Evolutionary conservation across 2,113 vertebrate genomes (phyloP).

Genomic region (Oceanodroma tethys): DNA sequence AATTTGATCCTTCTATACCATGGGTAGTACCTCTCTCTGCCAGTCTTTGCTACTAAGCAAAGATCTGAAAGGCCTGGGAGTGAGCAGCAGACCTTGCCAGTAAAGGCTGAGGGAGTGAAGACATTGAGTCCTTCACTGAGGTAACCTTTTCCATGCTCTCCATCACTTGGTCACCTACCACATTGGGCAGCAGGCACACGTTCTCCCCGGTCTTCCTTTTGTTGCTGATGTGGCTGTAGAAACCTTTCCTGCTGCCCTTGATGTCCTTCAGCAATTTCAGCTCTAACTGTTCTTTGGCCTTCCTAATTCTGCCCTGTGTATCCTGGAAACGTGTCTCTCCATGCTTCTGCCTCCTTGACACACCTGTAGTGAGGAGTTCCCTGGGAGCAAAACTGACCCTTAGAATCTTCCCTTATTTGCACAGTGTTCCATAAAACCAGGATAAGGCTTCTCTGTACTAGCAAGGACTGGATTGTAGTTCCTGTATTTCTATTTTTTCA

Average conservation of each 20-base stretch:
- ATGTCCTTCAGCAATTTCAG: background rate
- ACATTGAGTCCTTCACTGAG: background rate
- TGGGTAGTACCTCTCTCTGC: background rate
- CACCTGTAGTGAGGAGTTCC: background rate
- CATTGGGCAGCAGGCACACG: background rate
- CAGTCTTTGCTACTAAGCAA: background rate
- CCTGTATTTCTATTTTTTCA: background rate
- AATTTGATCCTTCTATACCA: background rate
- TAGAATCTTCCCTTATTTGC: background rate
- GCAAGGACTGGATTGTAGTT: background rate
- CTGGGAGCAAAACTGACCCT: background rate
- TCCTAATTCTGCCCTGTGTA: background rate
- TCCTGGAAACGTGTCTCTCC: background rate
- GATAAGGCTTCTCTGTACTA: background rate
- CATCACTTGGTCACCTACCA: background rate
- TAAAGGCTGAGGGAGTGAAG: background rate
- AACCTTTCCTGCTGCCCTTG: background rate
- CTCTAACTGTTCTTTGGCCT: background rate
- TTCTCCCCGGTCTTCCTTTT: background rate
- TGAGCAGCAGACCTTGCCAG: background rate
- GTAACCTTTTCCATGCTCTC: background rate
- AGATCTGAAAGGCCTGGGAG: background rate
- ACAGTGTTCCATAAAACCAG: background rate
- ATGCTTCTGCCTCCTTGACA: background rate
- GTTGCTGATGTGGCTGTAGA: background rate